A percentile compares a stretch with the other conserved stretches of the same genome.
These are phyloP conservation scores for Philonicus albiceps DNA, from an alignment of 2,888 invertebrate species.

Conservation along the genomic window DNA sequence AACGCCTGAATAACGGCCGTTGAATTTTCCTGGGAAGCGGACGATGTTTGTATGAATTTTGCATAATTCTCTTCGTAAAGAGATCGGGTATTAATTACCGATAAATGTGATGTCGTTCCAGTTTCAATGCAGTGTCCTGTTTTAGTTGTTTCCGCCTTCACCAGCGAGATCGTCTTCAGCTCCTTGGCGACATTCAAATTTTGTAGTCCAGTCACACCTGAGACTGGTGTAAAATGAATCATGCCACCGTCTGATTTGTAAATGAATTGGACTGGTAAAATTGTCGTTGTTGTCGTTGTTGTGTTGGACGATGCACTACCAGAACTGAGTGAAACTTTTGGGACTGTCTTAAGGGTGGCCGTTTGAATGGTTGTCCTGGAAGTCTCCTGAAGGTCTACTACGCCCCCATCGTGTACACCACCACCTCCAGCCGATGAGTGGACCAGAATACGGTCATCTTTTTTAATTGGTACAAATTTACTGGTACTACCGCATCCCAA, in stretches of 20 bases:
- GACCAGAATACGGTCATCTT: not conserved
- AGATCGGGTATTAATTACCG: conserved; percentile 9
- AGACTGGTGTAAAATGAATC: conserved; percentile 67
- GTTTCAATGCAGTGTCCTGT: conserved; percentile 44
- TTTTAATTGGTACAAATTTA: conserved; percentile 3
- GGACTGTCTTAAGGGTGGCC: not conserved
- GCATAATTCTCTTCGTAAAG: conserved; percentile 33
- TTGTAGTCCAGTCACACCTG: conserved; percentile 48
- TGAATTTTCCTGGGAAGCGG: conserved; percentile 16
- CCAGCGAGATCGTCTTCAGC: not conserved
- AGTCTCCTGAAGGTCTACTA: not conserved
- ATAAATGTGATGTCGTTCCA: conserved; percentile 54
- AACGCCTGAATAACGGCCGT: not conserved
- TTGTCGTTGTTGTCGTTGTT: not conserved
- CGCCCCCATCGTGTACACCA: not conserved
- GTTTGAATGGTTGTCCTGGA: not conserved
- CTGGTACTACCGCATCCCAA: conserved; percentile 1
- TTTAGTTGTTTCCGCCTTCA: conserved; percentile 32
- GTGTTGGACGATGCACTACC: not conserved
- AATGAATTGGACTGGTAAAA: conserved; percentile 62
- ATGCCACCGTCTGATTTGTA: conserved; percentile 71
- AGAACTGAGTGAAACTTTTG: not conserved
- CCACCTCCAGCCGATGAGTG: not conserved
- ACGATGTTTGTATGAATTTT: conserved; percentile 42
- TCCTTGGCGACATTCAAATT: not conserved